Percentiles rank a stretch among this genome's conserved stretches.
Evolutionary conservation across 2,797 vertebrate genomes (phyloP).

Genomic region (Tarsius wallacei): DNA sequence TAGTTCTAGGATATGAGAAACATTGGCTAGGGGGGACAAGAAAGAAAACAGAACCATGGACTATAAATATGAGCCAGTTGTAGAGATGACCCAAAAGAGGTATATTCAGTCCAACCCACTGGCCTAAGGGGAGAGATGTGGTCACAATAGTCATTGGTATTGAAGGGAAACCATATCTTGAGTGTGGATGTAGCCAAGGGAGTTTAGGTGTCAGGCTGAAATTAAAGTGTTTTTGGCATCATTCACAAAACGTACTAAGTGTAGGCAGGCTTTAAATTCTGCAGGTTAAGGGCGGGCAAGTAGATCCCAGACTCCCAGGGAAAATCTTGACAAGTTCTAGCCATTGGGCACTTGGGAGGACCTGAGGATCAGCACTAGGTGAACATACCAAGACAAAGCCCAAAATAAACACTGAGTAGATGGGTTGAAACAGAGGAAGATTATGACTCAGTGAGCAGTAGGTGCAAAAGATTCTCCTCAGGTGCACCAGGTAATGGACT

Average conservation of each 20-base stretch:
- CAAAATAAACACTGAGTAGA: background rate
- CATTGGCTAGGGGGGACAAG: background rate
- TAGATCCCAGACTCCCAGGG: rapidly evolving
- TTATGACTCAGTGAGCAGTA: background rate
- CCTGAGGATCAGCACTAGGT: too few species aligned
- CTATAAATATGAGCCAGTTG: background rate
- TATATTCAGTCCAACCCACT: background rate
- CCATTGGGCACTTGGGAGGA: background rate
- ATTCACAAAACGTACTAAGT: background rate
- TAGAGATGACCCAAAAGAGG: background rate
- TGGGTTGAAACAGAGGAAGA: background rate
- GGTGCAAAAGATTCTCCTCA: background rate
- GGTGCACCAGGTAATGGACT: too few species aligned
- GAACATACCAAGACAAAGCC: rapidly evolving
- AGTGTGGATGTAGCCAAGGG: background rate
- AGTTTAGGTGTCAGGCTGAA: too few species aligned
- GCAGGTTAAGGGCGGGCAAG: background rate
- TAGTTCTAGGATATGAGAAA: background rate
- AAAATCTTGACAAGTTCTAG: background rate
- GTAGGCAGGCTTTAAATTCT: background rate
- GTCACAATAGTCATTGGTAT: background rate
- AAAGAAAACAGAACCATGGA: background rate
- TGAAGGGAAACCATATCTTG: background rate
- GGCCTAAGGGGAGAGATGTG: background rate
- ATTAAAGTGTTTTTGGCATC: background rate